Percentiles rank a stretch among this genome's conserved stretches.
Evolutionary conservation across 2,113 vertebrate species (phyloP).

Genomic region (Pogonocichla stellata): DNA sequence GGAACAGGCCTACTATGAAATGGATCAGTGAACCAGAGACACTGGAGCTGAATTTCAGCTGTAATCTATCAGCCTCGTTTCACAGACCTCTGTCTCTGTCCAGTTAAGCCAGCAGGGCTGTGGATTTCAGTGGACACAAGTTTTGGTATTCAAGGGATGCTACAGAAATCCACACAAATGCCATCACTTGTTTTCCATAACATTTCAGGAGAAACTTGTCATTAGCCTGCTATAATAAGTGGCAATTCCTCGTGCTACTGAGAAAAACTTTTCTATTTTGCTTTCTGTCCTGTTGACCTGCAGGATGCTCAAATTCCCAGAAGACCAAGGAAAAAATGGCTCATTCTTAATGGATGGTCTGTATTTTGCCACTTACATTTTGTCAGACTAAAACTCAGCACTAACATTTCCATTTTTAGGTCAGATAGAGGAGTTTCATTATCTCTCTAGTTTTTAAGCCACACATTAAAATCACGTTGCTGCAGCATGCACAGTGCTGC

Average conservation of each 20-base stretch:
- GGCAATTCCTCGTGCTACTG: not conserved
- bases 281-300: not conserved
- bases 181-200: not conserved
- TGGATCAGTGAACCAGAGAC: not conserved
- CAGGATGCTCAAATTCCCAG: not conserved
- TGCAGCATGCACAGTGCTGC: not conserved
- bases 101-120: not conserved
- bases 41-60: not conserved
- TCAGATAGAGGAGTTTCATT: not conserved
- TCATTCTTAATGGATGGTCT: not conserved
- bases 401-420: not conserved
- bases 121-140: not conserved
- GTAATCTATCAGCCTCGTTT: not conserved
- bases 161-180: not conserved
- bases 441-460: not conserved
- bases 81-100: not conserved
- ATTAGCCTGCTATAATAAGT: not conserved
- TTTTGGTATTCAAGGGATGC: not conserved
- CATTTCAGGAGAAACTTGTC: not conserved
- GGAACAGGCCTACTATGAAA: not conserved
- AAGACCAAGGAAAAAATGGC: not conserved
- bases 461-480: not conserved
- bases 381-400: not conserved
- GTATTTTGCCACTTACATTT: not conserved
- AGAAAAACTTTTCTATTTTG: not conserved